phyloP scores from a whole-genome alignment of 2,113 vertebrate genomes.

The Laticauda laticaudata region DNA sequence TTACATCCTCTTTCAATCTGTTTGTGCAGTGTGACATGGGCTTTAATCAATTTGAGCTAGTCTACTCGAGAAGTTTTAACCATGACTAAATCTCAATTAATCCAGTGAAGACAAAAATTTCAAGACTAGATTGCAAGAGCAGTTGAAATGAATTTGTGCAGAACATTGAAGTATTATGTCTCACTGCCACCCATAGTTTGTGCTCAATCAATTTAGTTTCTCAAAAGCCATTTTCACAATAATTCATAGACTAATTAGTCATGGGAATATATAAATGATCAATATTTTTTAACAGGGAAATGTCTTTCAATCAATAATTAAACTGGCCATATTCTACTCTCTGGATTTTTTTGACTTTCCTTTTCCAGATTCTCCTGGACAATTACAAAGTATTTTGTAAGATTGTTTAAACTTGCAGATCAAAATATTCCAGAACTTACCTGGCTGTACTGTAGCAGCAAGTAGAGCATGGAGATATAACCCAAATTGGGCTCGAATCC shows the following conservation, averaged over 20 bases:
- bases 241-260: not conserved
- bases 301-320: not conserved
- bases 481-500: constrained; percentile 95
- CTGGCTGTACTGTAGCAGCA: constrained; percentile 84
- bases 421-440: constrained; percentile 57
- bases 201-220: not conserved
- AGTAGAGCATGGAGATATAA: constrained; percentile 90
- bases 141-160: not conserved
- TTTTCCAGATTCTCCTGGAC: not conserved
- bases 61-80: not conserved
- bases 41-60: not conserved
- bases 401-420: not conserved
- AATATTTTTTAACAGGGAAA: not conserved
- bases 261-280: not conserved
- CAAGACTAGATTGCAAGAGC: not conserved
- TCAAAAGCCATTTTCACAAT: not conserved
- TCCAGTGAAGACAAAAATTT: not conserved
- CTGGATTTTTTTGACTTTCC: not conserved
- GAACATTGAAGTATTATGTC: not conserved
- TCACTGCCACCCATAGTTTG: not conserved
- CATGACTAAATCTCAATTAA: no score
- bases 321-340: not conserved
- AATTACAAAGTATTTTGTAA: not conserved
- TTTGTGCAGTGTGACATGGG: no score
- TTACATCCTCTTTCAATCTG: no score